phyloP scores from a whole-genome alignment of 2,888 invertebrate species.

The Unio pictorum region DNA sequence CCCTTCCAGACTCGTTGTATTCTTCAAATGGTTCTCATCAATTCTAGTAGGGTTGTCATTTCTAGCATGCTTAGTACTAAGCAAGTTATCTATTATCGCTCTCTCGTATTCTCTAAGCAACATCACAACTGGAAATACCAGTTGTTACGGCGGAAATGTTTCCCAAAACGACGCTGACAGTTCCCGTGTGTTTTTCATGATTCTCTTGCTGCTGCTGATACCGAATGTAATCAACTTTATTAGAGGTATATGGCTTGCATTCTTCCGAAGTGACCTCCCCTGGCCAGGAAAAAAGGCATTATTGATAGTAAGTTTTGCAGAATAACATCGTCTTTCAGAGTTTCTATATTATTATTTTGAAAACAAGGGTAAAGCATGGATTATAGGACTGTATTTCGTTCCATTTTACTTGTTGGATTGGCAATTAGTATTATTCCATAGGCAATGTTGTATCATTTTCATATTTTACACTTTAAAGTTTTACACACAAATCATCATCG shows the following conservation, averaged over 20 bases:
- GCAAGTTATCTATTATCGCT: constrained; percentile 36
- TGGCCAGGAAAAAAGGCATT: constrained; percentile 49
- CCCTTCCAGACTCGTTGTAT: constrained; percentile 28
- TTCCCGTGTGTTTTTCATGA: constrained; percentile 28
- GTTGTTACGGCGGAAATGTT: too few relatives aligned
- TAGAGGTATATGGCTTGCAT: constrained; percentile 42
- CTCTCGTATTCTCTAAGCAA: constrained; percentile 27
- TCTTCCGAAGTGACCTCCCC: constrained; percentile 41
- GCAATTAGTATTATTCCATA: too few relatives aligned
- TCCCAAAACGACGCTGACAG: background rate
- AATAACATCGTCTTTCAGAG: too few relatives aligned
- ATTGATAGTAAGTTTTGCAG: constrained; percentile 33
- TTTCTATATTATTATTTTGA: background rate
- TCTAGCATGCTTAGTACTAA: constrained; percentile 23
- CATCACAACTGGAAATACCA: background rate
- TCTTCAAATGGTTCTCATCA: constrained; percentile 48
- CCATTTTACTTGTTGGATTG: too few relatives aligned
- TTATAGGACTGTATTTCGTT: background rate
- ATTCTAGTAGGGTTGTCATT: constrained; percentile 22
- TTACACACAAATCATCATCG: too few relatives aligned
- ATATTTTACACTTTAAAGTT: too few relatives aligned
- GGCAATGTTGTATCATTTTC: too few relatives aligned
- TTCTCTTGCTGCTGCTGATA: constrained; percentile 32
- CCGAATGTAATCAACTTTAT: constrained; percentile 46
- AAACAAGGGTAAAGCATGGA: background rate